phyloP scores from a whole-genome alignment of 2,113 vertebrate genomes.

The Azemiops feae region DNA sequence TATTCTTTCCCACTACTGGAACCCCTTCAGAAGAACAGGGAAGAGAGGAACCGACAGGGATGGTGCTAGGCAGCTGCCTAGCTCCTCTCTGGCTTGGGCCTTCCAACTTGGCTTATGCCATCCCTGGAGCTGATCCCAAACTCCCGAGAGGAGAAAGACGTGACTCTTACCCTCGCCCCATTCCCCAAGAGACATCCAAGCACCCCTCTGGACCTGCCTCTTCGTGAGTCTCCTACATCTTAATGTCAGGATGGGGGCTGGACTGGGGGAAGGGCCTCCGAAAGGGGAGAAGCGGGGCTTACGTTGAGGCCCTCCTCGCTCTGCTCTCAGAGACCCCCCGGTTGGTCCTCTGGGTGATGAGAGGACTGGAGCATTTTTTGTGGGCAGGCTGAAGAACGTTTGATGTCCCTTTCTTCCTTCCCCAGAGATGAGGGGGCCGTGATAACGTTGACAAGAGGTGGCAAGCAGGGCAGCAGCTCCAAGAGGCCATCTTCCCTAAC shows the following conservation, averaged over 20 bases:
- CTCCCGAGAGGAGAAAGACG: neutral
- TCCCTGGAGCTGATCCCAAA: neutral
- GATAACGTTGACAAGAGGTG: too few relatives aligned
- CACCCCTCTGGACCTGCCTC: neutral
- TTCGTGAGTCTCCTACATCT: neutral
- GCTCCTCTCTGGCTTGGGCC: neutral
- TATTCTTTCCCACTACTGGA: neutral
- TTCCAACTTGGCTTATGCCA: neutral
- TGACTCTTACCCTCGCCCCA: neutral
- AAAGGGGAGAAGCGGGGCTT: too few relatives aligned
- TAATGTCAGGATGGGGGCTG: too few relatives aligned
- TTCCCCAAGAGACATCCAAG: neutral
- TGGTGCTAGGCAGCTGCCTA: rapidly evolving
- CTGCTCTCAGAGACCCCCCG: neutral
- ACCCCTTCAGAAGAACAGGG: neutral
- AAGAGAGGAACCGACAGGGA: rapidly evolving
- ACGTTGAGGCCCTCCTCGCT: neutral
- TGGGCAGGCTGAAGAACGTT: neutral
- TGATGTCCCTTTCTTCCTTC: too few relatives aligned
- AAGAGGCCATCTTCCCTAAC: neutral
- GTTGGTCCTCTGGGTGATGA: neutral
- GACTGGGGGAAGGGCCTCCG: neutral
- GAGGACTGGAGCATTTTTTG: neutral
- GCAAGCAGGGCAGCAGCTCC: neutral
- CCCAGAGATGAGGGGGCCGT: neutral